Evolutionary conservation across 2,797 vertebrate genomes (phyloP), one percentile per base, ranked within the genome.

Genomic region (Eurystomus glaucurus): DNA sequence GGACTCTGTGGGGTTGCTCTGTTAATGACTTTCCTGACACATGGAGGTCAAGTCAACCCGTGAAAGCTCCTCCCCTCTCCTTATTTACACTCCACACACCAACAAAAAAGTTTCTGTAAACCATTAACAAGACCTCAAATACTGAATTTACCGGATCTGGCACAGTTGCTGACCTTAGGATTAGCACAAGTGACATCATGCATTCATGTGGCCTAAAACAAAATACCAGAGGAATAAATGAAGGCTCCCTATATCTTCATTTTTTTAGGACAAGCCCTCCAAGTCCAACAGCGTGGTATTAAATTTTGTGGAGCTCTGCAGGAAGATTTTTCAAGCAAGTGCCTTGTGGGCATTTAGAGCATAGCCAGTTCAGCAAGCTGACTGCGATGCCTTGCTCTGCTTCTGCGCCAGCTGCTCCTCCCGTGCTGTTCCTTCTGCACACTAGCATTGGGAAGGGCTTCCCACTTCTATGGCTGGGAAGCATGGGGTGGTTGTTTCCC

Each of bases 21-120:
- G 9, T 74, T 77, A 33, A 14, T 88, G 33, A 5, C 29, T 57
- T 39, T 8, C 7, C 8, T 84, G 45, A 54, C 21, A 57, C 11
- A 3, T 5, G 29, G 61, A 84, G 52, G 29, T 84, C 5, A 4
- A 68, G 37, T 52, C 33, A 92, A 61, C 26, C 13, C 10, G 2
- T 28, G 39, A 85, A 79, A 69, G n/a, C 35, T 76, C 12, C 54
- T 93, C 12, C 66, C 35, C 6, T 66, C 26, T 61, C 16, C 54
- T 54, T 95, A 65, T 72, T 93, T 93, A 65, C 58, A 28, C 22
- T 90, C 51, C 70, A 45, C 70, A 54, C 88, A 43, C 23, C 43
- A 81, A 39, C 88, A 71, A 64, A 91, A 62, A 75, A 5, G 12
- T 50, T 84, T 65, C 74, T 76, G 46, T 84, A 55, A 96, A 90